Conservation (phyloP, 2,888 invertebrate species). For the Phyto melanocephala region DNA sequence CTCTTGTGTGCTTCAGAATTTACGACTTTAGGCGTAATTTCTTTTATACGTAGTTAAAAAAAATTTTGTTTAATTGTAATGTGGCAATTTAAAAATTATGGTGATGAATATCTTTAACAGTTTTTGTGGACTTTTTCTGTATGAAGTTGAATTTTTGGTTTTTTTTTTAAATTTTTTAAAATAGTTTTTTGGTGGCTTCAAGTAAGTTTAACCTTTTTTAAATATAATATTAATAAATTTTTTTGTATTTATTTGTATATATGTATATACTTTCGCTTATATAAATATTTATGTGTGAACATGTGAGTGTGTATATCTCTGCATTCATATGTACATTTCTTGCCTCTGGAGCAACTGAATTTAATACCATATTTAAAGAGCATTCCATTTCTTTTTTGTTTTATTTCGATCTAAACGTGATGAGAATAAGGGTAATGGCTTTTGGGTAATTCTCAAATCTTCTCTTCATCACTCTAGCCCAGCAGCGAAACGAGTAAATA, state of each 20-base stretch:
- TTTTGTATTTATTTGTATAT: not conserved
- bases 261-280: not conserved
- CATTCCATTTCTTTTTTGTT: not conserved
- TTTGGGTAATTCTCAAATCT: not conserved
- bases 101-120: too few relatives aligned
- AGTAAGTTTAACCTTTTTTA: too few relatives aligned
- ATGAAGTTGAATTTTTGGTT: too few relatives aligned
- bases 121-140: too few relatives aligned
- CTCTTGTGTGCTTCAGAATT: too few relatives aligned
- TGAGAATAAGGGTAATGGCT: constrained; percentile 37
- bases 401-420: constrained; percentile 43
- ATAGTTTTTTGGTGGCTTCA: too few relatives aligned
- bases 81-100: too few relatives aligned
- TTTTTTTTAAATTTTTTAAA: too few relatives aligned
- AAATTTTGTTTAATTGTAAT: too few relatives aligned
- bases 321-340: constrained; percentile 40
- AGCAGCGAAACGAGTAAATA: constrained; percentile 5
- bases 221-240: too few relatives aligned
- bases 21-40: too few relatives aligned
- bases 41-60: too few relatives aligned
- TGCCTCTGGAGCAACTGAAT: constrained; percentile 19
- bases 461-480: not conserved
- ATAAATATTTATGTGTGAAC: not conserved
- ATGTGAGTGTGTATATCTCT: not conserved
- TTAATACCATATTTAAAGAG: constrained; percentile 11